A percentile compares a stretch with the other conserved stretches of the same genome.
These are phyloP conservation scores for Carduelis carduelis DNA, from an alignment of 2,797 vertebrate genomes.

Conservation along the genomic window DNA sequence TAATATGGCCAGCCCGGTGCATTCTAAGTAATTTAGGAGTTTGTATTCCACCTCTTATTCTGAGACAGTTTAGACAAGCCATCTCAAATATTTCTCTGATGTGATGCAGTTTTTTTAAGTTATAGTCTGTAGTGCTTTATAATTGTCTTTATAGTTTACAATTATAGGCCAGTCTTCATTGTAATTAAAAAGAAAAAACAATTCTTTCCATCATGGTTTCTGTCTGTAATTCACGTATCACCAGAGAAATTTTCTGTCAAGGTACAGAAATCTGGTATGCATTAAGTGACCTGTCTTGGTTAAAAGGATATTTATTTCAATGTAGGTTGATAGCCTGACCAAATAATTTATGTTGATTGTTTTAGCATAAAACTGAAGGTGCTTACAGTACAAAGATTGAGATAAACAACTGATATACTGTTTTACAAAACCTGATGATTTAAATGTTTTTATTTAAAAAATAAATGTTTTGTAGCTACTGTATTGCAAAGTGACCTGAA, in stretches of 20 bases:
- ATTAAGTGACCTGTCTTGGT: slow-evolving; percentile 16
- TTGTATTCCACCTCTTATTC: neutral
- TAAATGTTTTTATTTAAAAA: slow-evolving; percentile 68
- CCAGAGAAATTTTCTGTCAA: neutral
- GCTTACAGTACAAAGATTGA: slow-evolving; percentile 47
- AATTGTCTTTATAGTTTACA: neutral
- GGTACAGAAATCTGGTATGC: neutral
- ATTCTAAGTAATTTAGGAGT: neutral
- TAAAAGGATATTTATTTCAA: slow-evolving; percentile 67
- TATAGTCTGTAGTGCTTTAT: neutral
- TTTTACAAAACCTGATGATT: slow-evolving; percentile 61
- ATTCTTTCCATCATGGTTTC: neutral
- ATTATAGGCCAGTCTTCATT: neutral
- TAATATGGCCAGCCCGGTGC: neutral
- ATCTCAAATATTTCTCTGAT: neutral
- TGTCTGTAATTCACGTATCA: neutral
- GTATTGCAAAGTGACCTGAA: slow-evolving; percentile 27
- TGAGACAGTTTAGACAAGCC: neutral
- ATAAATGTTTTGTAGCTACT: slow-evolving; percentile 67
- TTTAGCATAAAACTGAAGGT: slow-evolving; percentile 47
- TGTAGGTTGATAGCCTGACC: neutral
- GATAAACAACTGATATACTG: slow-evolving; percentile 33
- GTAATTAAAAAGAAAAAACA: neutral
- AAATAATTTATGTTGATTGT: slow-evolving; percentile 56
- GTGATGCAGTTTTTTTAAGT: neutral